Conservation (phyloP, 2,797 vertebrate genomes). For the Lepus oiostolus region DNA sequence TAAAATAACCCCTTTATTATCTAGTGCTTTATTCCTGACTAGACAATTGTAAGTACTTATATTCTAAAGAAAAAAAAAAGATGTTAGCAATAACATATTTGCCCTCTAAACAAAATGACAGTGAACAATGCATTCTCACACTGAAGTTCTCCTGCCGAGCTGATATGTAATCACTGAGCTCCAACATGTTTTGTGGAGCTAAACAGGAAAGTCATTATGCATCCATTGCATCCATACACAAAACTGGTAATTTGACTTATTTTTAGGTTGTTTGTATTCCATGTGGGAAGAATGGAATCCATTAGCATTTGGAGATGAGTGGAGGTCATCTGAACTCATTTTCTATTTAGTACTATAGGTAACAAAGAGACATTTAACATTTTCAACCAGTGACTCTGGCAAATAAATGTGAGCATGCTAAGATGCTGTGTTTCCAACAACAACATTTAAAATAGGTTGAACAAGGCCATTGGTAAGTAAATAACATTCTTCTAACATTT, state of each 20-base stretch:
- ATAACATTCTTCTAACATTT: neutral
- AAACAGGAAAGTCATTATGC: neutral
- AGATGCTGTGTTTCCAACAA: neutral
- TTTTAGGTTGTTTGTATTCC: neutral
- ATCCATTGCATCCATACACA: neutral
- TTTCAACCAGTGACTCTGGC: neutral
- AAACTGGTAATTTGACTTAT: neutral
- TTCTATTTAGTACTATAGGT: neutral
- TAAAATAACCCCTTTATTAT: neutral
- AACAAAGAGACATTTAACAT: conserved; percentile 3
- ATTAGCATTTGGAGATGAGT: neutral
- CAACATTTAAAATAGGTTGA: neutral
- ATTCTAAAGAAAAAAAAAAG: conserved; percentile 4
- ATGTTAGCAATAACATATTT: neutral
- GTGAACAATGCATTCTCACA: neutral
- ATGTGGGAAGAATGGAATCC: neutral
- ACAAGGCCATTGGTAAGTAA: neutral
- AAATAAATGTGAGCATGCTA: conserved; percentile 21
- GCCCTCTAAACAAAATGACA: neutral
- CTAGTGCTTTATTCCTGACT: neutral
- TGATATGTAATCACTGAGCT: neutral
- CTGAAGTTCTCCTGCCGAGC: neutral
- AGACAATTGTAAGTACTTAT: neutral
- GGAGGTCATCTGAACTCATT: neutral
- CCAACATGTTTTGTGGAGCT: neutral